Conservation (phyloP, 1,140 invertebrate genomes). For the Sycophila sp. region DNA sequence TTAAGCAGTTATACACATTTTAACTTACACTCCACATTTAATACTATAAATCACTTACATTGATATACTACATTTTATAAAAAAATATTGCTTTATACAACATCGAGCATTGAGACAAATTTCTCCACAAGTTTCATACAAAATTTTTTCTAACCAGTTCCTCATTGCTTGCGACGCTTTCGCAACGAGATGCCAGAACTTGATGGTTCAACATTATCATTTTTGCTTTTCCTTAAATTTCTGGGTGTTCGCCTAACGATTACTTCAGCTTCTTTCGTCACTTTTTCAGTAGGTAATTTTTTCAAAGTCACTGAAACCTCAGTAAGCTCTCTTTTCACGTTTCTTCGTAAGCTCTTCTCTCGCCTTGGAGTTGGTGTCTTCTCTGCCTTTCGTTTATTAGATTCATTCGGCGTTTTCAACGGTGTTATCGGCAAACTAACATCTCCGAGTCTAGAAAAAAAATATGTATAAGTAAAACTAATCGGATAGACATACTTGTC, state of each 20-base stretch:
- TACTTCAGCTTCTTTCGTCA: not conserved
- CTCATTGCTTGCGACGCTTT: constrained; percentile 30
- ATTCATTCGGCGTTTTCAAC: constrained; percentile 1
- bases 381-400: constrained; percentile 24
- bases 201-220: not conserved
- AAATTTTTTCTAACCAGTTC: not conserved
- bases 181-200: not conserved
- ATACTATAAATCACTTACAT: too few relatives aligned
- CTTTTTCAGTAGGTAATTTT: not conserved
- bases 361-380: not conserved
- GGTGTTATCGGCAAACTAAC: constrained; percentile 30
- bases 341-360: not conserved
- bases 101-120: not conserved
- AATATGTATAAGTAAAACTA: not conserved
- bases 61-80: constrained; percentile 7
- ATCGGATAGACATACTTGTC: too few relatives aligned
- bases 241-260: constrained; percentile 19
- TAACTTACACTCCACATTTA: too few relatives aligned
- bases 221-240: constrained; percentile 13
- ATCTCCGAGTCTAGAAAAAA: constrained; percentile 34
- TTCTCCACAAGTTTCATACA: not conserved
- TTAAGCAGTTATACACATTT: too few relatives aligned
- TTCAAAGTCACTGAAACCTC: not conserved
- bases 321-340: not conserved
- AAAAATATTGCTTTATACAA: constrained; percentile 33